Conservation (phyloP, 2,888 invertebrate species). For the Ophraella communa region DNA sequence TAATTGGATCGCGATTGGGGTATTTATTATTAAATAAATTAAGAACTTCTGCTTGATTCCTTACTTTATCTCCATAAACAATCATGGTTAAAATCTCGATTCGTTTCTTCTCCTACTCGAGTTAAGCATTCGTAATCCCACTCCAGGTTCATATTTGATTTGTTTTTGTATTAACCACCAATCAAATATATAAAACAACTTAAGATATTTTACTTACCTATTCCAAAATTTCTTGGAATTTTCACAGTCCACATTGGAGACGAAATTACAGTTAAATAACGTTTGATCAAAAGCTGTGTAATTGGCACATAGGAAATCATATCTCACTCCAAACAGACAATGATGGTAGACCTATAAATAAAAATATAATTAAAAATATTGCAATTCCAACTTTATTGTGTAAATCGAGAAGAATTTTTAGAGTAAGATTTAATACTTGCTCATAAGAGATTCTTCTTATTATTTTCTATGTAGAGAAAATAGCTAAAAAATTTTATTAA, state of each 20-base stretch:
- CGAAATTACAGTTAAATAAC: slow-evolving; percentile 93
- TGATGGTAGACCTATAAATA: slow-evolving; percentile 84
- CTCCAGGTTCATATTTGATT: no score
- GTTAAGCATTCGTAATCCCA: no score
- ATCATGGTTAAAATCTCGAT: no score
- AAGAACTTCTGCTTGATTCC: no score
- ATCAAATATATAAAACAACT: background rate
- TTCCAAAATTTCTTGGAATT: slow-evolving; percentile 84
- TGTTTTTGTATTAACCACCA: no score
- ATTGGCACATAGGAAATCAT: slow-evolving; percentile 93
- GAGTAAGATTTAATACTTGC: no score
- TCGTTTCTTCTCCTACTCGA: no score
- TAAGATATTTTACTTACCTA: slow-evolving; percentile 63
- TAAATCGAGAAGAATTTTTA: no score
- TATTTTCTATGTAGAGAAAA: background rate
- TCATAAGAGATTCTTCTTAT: background rate
- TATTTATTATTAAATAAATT: no score
- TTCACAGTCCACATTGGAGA: slow-evolving; percentile 87
- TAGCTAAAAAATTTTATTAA: background rate
- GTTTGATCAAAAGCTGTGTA: slow-evolving; percentile 94
- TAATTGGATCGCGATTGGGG: no score
- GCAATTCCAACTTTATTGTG: no score
- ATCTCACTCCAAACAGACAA: slow-evolving; percentile 83
- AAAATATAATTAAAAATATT: background rate
- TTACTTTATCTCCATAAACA: no score